Conservation (phyloP, 37 sponge, comb jelly and placozoan genomes). For the Dysidea cf. avara region DNA sequence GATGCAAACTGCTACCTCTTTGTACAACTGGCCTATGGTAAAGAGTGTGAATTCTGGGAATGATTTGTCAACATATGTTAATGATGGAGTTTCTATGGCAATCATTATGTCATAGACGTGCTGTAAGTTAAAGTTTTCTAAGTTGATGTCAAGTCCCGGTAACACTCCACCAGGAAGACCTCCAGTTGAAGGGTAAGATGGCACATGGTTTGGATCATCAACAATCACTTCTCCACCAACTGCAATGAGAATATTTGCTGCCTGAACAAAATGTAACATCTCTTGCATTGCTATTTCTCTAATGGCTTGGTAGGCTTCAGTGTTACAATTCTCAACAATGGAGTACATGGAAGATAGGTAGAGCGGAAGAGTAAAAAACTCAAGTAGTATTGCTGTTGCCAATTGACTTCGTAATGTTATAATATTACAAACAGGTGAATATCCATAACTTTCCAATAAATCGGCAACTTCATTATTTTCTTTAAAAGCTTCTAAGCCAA, state of each 20-base stretch:
- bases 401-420: slow-evolving; percentile 13
- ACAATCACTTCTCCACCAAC: slow-evolving; percentile 31
- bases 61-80: no score
- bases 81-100: slow-evolving; percentile 36
- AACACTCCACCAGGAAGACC: slow-evolving; percentile 44
- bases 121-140: slow-evolving; percentile 7
- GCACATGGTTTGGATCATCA: slow-evolving; percentile 10
- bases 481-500: neutral
- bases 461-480: no score
- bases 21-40: slow-evolving; percentile 68
- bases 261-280: slow-evolving; percentile 58
- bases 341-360: slow-evolving; percentile 56
- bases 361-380: slow-evolving; percentile 53
- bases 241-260: slow-evolving; percentile 61
- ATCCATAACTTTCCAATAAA: neutral
- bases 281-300: slow-evolving; percentile 46
- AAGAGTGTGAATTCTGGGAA: no score
- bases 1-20: slow-evolving; percentile 37
- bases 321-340: slow-evolving; percentile 44
- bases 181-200: slow-evolving; percentile 20
- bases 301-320: slow-evolving; percentile 23
- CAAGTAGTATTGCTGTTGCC: slow-evolving; percentile 40
- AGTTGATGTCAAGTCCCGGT: slow-evolving; percentile 25
- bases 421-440: no score
- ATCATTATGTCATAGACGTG: slow-evolving; percentile 45